Conservation (phyloP, 2,113 vertebrate species). For the Xyliphius kryptos region DNA sequence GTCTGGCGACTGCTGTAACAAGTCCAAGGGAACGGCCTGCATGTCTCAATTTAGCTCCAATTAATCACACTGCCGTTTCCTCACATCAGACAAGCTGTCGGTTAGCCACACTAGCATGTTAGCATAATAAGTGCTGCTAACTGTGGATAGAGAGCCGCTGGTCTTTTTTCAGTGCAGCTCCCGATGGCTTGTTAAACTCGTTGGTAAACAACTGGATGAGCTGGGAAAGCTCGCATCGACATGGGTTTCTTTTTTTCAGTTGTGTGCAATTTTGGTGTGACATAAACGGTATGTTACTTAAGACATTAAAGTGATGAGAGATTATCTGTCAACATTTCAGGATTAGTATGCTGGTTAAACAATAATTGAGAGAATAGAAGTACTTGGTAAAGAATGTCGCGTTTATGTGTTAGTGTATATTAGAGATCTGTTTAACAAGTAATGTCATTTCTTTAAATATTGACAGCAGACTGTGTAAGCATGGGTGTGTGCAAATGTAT, state of each 20-base stretch:
- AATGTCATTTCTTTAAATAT: conserved; percentile 2
- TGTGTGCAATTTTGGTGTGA: too few species aligned
- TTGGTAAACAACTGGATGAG: conserved; percentile 10
- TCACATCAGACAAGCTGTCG: conserved; percentile 55
- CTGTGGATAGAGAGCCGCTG: too few species aligned
- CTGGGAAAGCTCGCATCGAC: background rate
- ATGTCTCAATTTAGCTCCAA: conserved; percentile 60
- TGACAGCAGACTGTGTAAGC: background rate
- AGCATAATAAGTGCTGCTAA: conserved; percentile 61
- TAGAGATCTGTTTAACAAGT: too few species aligned
- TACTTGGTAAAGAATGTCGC: too few species aligned
- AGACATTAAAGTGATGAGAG: too few species aligned
- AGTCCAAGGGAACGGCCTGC: conserved; percentile 53
- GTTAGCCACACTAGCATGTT: conserved; percentile 54
- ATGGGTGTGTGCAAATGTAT: background rate
- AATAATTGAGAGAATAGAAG: too few species aligned
- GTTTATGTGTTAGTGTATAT: too few species aligned
- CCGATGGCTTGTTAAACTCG: conserved; percentile 7
- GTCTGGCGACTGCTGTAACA: conserved; percentile 60
- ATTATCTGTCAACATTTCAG: too few species aligned
- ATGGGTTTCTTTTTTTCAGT: background rate
- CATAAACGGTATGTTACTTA: too few species aligned
- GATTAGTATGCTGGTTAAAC: too few species aligned
- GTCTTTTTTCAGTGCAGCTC: conserved; percentile 27
- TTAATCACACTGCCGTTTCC: conserved; percentile 69